phyloP scores from a whole-genome alignment of 2,113 vertebrate genomes.

The Pomatostomus ruficeps region DNA sequence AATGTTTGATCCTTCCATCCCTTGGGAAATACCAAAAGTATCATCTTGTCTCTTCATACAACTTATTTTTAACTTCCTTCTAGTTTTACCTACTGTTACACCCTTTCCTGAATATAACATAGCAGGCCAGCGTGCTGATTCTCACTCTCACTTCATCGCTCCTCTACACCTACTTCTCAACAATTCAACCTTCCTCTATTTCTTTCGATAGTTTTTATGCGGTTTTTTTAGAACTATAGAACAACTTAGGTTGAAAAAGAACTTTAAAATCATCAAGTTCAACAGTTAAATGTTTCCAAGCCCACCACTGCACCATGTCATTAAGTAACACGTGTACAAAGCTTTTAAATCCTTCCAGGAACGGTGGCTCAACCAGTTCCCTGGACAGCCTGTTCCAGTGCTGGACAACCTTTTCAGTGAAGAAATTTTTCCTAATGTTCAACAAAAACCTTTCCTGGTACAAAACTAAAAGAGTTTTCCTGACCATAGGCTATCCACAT shows the following conservation, averaged over 20 bases:
- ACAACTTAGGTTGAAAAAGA: background rate
- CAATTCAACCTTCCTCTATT: background rate
- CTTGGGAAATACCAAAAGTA: background rate
- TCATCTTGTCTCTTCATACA: background rate
- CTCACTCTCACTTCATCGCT: fast-evolving
- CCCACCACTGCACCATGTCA: background rate
- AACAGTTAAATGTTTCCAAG: background rate
- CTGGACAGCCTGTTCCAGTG: background rate
- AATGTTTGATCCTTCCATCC: background rate
- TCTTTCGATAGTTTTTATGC: background rate
- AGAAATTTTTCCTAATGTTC: background rate
- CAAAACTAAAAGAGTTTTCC: background rate
- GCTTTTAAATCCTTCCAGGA: background rate
- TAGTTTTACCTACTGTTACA: background rate
- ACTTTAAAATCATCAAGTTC: background rate
- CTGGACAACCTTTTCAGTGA: background rate
- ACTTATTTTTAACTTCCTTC: background rate
- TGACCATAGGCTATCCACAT: background rate
- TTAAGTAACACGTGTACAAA: background rate
- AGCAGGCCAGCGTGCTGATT: background rate
- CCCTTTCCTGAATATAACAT: background rate
- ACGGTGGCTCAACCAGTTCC: background rate
- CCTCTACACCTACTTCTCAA: background rate
- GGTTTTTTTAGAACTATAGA: background rate
- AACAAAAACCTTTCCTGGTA: background rate